Conservation (phyloP, 1,140 invertebrate genomes). For the Drosophila mayri region DNA sequence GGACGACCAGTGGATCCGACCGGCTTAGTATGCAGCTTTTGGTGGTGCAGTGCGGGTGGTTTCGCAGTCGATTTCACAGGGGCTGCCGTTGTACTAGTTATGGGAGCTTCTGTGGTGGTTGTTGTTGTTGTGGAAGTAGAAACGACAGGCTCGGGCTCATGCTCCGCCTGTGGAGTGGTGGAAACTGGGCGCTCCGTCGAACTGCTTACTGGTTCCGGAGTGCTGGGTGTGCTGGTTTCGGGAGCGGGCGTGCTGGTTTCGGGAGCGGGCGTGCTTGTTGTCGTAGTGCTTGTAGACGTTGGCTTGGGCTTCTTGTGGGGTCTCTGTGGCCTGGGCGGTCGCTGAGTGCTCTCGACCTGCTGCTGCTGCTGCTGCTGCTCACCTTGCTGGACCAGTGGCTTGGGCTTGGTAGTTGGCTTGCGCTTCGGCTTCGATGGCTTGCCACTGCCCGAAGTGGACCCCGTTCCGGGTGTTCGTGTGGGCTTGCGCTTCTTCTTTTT, state of each 20-base stretch:
- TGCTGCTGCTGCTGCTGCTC: conserved; percentile 37
- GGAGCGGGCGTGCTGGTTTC: conserved; percentile 22
- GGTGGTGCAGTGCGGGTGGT: conserved; percentile 55
- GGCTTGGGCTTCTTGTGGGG: conserved; percentile 65
- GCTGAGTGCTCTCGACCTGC: conserved; percentile 41
- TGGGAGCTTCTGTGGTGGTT: conserved; percentile 52
- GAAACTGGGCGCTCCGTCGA: conserved; percentile 35
- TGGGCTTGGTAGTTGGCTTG: conserved; percentile 70
- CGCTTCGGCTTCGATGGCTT: conserved; percentile 67
- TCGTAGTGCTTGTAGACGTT: conserved; percentile 37
- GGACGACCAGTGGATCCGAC: conserved; percentile 30
- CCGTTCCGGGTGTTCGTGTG: conserved; percentile 66
- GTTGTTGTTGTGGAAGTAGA: conserved; percentile 49
- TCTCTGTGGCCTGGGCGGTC: conserved; percentile 49
- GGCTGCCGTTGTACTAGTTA: conserved; percentile 30
- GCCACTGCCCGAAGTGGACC: conserved; percentile 8
- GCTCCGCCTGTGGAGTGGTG: conserved; percentile 70
- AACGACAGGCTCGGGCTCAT: conserved; percentile 45
- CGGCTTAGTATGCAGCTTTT: conserved; percentile 47
- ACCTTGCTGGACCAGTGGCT: conserved; percentile 14
- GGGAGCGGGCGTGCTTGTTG: conserved; percentile 24
- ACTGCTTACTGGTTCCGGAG: conserved; percentile 69
- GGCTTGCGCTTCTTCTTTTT: conserved; percentile 81
- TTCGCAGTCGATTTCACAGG: conserved; percentile 76
- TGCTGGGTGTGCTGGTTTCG: conserved; percentile 11